Evolutionary conservation across 2,113 vertebrate species (phyloP).

Genomic region (Passer domesticus): DNA sequence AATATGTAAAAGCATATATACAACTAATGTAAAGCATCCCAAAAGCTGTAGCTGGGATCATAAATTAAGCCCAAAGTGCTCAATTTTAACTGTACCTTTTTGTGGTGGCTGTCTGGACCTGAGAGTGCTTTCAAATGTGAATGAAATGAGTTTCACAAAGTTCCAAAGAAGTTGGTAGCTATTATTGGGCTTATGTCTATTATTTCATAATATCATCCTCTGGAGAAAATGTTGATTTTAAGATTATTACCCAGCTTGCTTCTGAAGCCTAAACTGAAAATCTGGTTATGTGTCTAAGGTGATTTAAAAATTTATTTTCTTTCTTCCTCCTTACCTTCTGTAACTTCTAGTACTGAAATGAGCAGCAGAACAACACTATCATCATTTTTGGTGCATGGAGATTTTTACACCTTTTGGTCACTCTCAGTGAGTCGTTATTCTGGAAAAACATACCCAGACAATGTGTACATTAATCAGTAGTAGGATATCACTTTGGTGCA

Average conservation of each 20-base stretch:
- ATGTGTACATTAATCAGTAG: accelerated
- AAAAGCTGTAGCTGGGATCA: conserved; percentile 31
- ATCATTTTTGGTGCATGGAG: neutral
- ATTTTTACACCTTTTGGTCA: neutral
- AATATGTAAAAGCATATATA: conserved; percentile 37
- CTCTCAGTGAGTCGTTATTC: neutral
- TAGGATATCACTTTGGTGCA: neutral
- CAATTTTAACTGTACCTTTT: neutral
- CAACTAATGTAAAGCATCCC: conserved; percentile 33
- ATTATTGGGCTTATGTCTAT: neutral
- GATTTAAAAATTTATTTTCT: neutral
- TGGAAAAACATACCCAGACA: neutral
- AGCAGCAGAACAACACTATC: accelerated
- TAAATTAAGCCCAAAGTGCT: conserved; percentile 27
- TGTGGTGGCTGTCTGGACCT: neutral
- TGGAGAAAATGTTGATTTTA: neutral
- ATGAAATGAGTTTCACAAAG: neutral
- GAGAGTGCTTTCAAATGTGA: neutral
- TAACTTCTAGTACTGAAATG: neutral
- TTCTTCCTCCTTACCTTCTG: neutral
- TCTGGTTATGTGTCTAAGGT: neutral
- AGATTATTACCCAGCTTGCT: neutral
- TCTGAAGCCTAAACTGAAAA: neutral
- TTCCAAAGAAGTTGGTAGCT: neutral
- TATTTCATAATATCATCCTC: neutral